Base-by-base conservation (phyloP, 2,888 invertebrate genomes). In the Hymenopus coronatus region DNA sequence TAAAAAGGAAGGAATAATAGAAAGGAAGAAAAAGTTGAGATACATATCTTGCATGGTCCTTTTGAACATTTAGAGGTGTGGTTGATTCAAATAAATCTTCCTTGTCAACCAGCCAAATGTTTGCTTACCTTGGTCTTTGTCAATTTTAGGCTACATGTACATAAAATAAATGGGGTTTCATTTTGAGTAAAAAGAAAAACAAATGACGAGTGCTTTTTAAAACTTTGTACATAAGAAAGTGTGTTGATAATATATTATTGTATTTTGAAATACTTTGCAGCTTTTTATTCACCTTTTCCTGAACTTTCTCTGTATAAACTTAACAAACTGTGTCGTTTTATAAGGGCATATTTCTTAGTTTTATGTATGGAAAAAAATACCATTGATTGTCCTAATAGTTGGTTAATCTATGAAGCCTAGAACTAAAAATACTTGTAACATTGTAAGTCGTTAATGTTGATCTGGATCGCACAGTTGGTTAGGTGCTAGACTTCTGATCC, bases 191-290 rank as follows among this genome's bases (percentile, higher is more conserved):
- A 33, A 70, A 87, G 6, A 85, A 27, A 87, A 27, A 87, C 12
- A 81, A 88, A 86, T 83, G 81, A 82, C 33, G 82, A 88, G 85
- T 83, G 82, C 84, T 89, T 89, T 89, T 89, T 88, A 89, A 90
- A 90, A 81, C 82, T 88, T 90, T 90, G 90, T 90, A 90, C 87
- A 90, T 90, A 88, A 83, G 85, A 89, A 90, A 90, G 83, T 89
- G 89, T 89, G 89, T 89, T 90, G 89, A 90, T 90, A 88, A 89
- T 89, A 89, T 89, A 89, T 88, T 88, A 85, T 89, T 85, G 85
- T 88, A 88, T 88, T 88, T 88, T 88, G 82, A 88, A 88, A 33
- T 88, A 85, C 28, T 25, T 83, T 28, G 83, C 28, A 46, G 46
- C 46, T 54, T 46, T 54, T 82, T n/a, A 82, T 33, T 40, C 25